Base-by-base conservation (phyloP, 2,113 vertebrate species). In the Lonchura striata region DNA sequence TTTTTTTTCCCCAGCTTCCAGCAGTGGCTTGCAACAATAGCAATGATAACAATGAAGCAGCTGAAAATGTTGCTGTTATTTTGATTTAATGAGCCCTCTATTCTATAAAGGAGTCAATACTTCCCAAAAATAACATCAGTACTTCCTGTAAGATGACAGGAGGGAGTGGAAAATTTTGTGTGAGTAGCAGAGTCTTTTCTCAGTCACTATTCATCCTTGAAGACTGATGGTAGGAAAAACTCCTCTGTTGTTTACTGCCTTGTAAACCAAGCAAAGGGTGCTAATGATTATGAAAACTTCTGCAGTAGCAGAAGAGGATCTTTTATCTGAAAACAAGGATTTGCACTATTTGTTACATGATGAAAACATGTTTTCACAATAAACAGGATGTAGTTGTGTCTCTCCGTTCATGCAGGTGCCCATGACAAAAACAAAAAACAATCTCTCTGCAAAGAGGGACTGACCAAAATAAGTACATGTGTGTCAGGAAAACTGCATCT, bases 81-180 rank as follows among this genome's bases (percentile, higher is more conserved):
- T 95, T 91, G 82, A 95, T 95, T 92, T 94, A 97, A 95, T 88
- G 82, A 96, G 68, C 56, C 54, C 39, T 88, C 78, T 88, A 44
- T 72, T 96, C 85, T 94, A 50, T 82, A 44, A 77, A 85, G 93
- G 49, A 72, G 61, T 94, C 77, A 79, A 70, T 95, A 77, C 75
- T 90, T 95, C 56, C 75, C 82, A 12, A 89, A 91, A 90, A 94
- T 85, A 95, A 87, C 81, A 69, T 65, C 70, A 61, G 2, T 66
- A n/a, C 11, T 88, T 80, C 75, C 82, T 88, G 22, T 44, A 82
- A 82, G 65, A 56, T 49, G 78, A 22, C 60, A 82, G 76, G 24
- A 82, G 56, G n/a, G 75, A 82, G 24, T 1, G 3, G 70, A 90
- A 96, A 85, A 87, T 33, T 77, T 80, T 90, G 69, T 63, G 35